phyloP scores from a whole-genome alignment of 2,113 vertebrate species.

The Thamnophis sirtalis region DNA sequence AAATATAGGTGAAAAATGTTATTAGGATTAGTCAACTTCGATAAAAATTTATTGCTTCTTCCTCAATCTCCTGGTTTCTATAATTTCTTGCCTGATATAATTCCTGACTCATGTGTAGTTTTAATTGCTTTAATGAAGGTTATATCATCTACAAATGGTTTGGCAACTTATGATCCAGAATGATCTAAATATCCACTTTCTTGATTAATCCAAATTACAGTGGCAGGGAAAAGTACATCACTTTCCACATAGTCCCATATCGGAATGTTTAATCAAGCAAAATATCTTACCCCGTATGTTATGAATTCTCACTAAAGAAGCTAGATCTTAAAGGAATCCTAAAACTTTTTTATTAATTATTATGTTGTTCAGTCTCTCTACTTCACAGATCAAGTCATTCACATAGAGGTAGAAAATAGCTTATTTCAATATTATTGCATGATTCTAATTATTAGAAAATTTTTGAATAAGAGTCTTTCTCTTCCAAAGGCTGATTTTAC shows the following conservation, averaged over 20 bases:
- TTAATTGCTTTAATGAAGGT: neutral
- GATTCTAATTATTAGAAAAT: neutral
- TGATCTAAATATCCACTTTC: neutral
- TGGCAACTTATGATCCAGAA: neutral
- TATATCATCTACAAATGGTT: neutral
- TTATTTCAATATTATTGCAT: constrained; percentile 7
- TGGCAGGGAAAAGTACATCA: neutral
- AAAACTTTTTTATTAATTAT: constrained; percentile 2
- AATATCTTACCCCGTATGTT: neutral
- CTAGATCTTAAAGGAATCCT: neutral
- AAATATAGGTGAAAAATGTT: neutral
- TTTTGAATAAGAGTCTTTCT: neutral
- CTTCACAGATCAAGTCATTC: neutral
- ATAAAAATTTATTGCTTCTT: neutral
- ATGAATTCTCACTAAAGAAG: neutral
- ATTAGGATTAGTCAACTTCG: neutral
- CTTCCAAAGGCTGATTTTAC: neutral
- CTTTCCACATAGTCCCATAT: neutral
- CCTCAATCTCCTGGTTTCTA: neutral
- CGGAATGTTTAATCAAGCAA: neutral
- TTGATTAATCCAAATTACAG: constrained; percentile 9
- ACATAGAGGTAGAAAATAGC: neutral
- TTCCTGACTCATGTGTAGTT: neutral
- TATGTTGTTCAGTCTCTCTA: neutral
- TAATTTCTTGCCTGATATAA: neutral